These are phyloP conservation scores for Latrodectus elegans DNA, from an alignment of 2,888 invertebrate species.

Conservation along the genomic window DNA sequence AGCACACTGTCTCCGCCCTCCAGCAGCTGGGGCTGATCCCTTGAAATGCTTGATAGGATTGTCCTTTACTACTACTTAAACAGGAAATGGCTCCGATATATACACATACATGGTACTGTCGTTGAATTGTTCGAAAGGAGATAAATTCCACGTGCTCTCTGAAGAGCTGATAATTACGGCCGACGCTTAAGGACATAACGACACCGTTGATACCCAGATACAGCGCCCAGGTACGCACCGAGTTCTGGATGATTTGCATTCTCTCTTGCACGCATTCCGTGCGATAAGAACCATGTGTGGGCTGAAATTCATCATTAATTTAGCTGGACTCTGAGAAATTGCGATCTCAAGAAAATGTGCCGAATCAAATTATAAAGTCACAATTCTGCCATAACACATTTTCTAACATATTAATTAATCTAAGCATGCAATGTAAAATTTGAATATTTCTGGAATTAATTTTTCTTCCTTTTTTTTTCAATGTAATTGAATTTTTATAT, in stretches of 20 bases:
- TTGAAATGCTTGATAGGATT: too few species aligned
- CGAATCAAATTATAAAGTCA: too few species aligned
- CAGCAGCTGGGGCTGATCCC: too few species aligned
- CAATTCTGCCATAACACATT: too few species aligned
- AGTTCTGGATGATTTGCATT: not conserved
- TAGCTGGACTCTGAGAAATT: too few species aligned
- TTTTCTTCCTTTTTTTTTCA: too few species aligned
- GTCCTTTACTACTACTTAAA: not conserved
- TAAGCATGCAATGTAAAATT: too few species aligned
- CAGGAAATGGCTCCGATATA: not conserved
- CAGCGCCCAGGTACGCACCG: not conserved
- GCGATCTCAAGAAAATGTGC: too few species aligned
- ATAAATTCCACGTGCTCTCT: slow-evolving; percentile 14
- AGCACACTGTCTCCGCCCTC: too few species aligned
- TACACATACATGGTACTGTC: not conserved
- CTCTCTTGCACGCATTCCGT: not conserved
- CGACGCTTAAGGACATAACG: not conserved
- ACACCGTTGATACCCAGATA: not conserved
- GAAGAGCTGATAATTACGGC: not conserved
- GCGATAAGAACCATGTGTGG: not conserved
- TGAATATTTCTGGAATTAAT: too few species aligned
- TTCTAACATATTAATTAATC: too few species aligned
- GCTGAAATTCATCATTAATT: not conserved
- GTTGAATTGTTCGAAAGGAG: not conserved
- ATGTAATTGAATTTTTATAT: too few species aligned